Base-by-base conservation (phyloP, 1,140 invertebrate species). In the Drosophila ogumai region DNA sequence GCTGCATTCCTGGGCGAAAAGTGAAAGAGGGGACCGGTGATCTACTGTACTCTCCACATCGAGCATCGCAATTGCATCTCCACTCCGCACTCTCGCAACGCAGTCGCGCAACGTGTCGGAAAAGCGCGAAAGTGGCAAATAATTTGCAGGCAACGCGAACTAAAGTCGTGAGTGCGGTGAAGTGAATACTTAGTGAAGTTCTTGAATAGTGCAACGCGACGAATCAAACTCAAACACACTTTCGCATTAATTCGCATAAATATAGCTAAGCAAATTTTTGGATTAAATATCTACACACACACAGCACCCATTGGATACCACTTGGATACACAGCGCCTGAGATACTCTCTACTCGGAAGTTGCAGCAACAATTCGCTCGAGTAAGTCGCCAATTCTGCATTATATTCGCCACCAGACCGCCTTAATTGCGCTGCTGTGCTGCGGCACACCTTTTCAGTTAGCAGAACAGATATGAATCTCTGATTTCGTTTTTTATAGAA, bases 281-380 rank as follows among this genome's bases (percentile, higher is more conserved):
- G 85, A 87, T 88, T 87, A 87, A 87, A 82, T 77, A 84, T 60
- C 75, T 79, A 76, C 73, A 54, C 56, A 71, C 63, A 75, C 67
- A 66, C 81, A 72, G 75, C 81, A 79, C 67, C 71, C 75, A 82
- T 87, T 79, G 82, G 82, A 86, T 86, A 84, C 66, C 46, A 52
- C 50, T 87, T 87, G 84, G 84, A 88, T 87, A 87, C 80, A 67
- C 65, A 80, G 72, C 63, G 50, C 67, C 75, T 68, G 66, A 73
- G 69, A 73, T 72, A 72, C 67, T 72, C 67, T 72, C 54, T 34
- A 72, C 54, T 73, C 38, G 66, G 69, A 64, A 79, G 66, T 77
- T 66, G 71, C 71, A 79, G 56, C 65, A 74, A 66, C 58, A 88
- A 87, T 84, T 90, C 77, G 80, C 69, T 84, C 66, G 84, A 87